Percentiles rank a stretch among this genome's conserved stretches.
These are phyloP conservation scores for Lysandra bellargus DNA, from an alignment of 2,888 invertebrate genomes.

Conservation along the genomic window DNA sequence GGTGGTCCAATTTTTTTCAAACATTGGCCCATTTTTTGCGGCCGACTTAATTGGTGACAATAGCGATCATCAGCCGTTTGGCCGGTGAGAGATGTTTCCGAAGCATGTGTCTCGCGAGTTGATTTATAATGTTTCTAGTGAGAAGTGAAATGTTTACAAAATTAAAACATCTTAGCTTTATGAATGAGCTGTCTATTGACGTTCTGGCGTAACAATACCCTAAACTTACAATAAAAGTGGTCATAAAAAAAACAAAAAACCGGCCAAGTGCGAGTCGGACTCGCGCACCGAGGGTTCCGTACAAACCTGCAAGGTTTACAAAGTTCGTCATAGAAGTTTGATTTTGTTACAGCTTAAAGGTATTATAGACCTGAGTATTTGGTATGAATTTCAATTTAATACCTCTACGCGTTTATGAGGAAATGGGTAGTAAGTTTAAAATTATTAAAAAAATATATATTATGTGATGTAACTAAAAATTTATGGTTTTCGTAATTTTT, in stretches of 20 bases:
- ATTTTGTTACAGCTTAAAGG: no score
- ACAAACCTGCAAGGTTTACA: no score
- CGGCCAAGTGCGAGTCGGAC: no score
- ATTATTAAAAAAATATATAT: no score
- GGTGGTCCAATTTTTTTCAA: constrained; percentile 58
- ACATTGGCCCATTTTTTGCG: constrained; percentile 53
- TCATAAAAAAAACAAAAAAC: background rate
- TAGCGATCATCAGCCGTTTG: constrained; percentile 68
- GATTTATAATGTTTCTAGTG: constrained; percentile 26
- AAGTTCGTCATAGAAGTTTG: no score
- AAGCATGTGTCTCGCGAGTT: constrained; percentile 56
- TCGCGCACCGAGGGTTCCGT: no score
- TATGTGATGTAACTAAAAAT: no score
- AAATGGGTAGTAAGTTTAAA: no score
- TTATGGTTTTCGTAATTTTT: no score
- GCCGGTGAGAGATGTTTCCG: constrained; percentile 74
- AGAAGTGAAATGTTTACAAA: constrained; percentile 24
- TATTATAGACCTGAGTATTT: no score
- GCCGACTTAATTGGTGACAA: constrained; percentile 76
- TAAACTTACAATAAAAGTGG: background rate
- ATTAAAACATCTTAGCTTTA: constrained; percentile 13
- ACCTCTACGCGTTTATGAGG: no score
- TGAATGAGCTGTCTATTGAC: constrained; percentile 54
- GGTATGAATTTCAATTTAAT: no score
- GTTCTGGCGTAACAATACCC: constrained; percentile 48